Evolutionary conservation across 2,888 invertebrate genomes (phyloP).

Genomic region (Platycheirus rosarum): DNA sequence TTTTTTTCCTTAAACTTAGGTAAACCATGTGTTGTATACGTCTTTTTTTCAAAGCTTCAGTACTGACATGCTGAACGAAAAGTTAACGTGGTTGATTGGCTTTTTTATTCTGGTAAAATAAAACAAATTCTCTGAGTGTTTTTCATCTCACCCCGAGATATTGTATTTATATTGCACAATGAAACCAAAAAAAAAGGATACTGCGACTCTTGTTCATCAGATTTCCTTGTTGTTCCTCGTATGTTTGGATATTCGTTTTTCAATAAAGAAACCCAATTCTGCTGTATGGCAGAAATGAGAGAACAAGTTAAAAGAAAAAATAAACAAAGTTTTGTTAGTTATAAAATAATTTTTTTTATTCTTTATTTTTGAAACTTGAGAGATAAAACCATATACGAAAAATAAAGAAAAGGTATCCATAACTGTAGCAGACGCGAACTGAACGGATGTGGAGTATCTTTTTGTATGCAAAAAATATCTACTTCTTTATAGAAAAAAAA

Average conservation of each 20-base stretch:
- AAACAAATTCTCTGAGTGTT: not conserved
- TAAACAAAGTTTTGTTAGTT: conserved; percentile 54
- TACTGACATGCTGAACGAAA: not conserved
- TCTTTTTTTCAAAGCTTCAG: not conserved
- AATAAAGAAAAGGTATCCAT: no score
- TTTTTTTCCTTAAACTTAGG: no score
- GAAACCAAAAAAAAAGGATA: not conserved
- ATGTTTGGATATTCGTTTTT: conserved; percentile 6
- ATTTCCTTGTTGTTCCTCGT: not conserved
- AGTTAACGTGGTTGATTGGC: not conserved
- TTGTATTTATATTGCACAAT: not conserved
- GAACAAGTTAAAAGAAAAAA: conserved; percentile 16
- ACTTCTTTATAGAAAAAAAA: conserved; percentile 15
- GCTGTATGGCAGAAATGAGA: conserved; percentile 17
- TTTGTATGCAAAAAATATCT: conserved; percentile 19
- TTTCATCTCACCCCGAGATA: not conserved
- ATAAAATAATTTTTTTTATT: conserved; percentile 46
- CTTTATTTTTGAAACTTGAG: conserved; percentile 6
- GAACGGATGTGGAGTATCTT: conserved; percentile 8
- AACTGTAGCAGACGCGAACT: conserved; percentile 24
- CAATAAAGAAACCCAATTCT: not conserved
- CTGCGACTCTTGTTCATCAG: not conserved
- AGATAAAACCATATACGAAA: conserved; percentile 38
- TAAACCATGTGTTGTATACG: not conserved
- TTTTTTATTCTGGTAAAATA: not conserved